These are phyloP conservation scores for Poicephalus gulielmi DNA, from an alignment of 2,113 vertebrate genomes.

Conservation along the genomic window DNA sequence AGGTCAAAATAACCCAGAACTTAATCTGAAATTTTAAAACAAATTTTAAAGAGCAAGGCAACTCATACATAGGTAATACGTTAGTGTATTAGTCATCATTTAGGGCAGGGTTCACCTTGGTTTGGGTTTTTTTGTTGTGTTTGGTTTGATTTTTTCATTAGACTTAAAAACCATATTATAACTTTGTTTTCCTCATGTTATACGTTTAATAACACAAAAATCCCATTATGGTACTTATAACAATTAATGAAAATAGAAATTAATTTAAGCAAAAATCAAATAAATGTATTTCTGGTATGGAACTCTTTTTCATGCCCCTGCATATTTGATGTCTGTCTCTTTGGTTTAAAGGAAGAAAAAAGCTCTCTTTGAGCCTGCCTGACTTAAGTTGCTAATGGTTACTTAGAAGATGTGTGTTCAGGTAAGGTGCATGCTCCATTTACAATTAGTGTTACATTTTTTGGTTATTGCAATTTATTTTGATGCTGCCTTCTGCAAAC, in stretches of 20 bases:
- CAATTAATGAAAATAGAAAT: not conserved
- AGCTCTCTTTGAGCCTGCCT: not conserved
- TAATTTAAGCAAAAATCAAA: not conserved
- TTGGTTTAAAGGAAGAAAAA: not conserved
- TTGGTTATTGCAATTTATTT: not conserved
- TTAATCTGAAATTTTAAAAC: not conserved
- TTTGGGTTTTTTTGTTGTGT: not conserved
- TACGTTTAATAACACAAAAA: not conserved
- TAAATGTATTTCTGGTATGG: not conserved
- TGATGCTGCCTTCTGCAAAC: not conserved
- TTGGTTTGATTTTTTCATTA: not conserved
- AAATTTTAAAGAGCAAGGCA: not conserved
- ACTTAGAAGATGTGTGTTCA: not conserved
- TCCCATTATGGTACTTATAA: not conserved
- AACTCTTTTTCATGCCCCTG: rapidly evolving
- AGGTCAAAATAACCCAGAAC: not conserved
- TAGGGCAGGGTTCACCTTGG: not conserved
- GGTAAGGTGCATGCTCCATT: not conserved
- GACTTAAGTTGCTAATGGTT: not conserved
- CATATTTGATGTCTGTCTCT: not conserved
- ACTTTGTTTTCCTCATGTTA: not conserved
- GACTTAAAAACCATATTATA: not conserved
- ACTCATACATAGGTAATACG: not conserved
- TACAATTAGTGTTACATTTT: not conserved
- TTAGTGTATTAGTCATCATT: not conserved